Evolutionary conservation across 2,888 invertebrate genomes (phyloP).

Genomic region (Zelleria hepariella): DNA sequence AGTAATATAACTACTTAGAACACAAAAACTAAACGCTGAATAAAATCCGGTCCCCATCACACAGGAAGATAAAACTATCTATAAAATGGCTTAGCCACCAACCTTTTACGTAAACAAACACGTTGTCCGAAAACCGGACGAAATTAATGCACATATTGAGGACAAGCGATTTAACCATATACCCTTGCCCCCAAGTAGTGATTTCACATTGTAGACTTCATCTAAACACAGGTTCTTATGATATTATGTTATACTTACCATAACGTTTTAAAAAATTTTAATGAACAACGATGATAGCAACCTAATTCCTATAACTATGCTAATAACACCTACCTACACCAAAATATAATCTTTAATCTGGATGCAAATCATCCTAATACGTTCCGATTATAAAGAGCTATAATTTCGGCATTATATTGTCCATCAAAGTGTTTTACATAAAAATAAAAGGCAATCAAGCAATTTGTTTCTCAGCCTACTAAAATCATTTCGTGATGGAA

Average conservation of each 20-base stretch:
- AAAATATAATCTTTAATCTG: constrained; percentile 71
- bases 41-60: constrained; percentile 31
- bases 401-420: constrained; percentile 70
- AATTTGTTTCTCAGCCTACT: constrained; percentile 68
- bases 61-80: neutral
- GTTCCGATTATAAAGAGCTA: constrained; percentile 68
- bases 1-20: constrained; percentile 44
- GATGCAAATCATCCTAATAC: constrained; percentile 70
- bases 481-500: constrained; percentile 56
- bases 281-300: constrained; percentile 58
- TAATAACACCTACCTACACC: constrained; percentile 65
- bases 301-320: constrained; percentile 68
- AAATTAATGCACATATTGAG: neutral
- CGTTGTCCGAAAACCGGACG: neutral
- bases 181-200: constrained; percentile 15
- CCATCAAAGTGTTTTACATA: constrained; percentile 69
- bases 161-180: neutral
- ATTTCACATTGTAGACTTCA: constrained; percentile 32
- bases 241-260: constrained; percentile 49
- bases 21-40: constrained; percentile 50
- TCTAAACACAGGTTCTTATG: constrained; percentile 38
- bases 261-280: constrained; percentile 59
- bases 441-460: constrained; percentile 68
- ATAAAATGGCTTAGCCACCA: neutral
- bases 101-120: neutral